Evolutionary conservation across 2,113 vertebrate species (phyloP).

Genomic region (Hyaena hyaena): DNA sequence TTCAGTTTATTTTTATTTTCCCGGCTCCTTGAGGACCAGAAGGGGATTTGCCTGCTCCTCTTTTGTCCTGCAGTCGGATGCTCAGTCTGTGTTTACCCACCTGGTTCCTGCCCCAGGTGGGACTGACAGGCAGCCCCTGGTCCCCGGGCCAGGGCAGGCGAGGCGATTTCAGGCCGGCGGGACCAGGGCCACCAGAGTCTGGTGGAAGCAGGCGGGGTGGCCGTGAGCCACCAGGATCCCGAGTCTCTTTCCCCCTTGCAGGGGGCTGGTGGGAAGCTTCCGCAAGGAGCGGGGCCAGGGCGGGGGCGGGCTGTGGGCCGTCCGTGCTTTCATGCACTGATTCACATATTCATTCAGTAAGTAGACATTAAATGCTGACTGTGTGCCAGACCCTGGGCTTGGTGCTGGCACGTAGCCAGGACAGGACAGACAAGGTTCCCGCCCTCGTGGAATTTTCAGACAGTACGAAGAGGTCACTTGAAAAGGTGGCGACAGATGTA

Average conservation of each 20-base stretch:
- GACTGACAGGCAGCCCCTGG: constrained; percentile 64
- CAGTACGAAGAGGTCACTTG: neutral
- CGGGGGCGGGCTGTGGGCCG: neutral
- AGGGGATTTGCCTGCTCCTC: constrained; percentile 34
- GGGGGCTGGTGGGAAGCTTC: neutral
- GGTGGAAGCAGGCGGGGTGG: constrained; percentile 40
- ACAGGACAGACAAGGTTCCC: neutral
- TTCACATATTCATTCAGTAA: neutral
- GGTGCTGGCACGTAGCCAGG: neutral
- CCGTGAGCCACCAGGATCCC: neutral
- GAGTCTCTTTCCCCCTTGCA: neutral
- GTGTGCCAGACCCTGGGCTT: too few species aligned
- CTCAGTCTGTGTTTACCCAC: constrained; percentile 75
- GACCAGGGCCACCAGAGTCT: constrained; percentile 47
- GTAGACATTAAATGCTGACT: neutral
- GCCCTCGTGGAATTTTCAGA: neutral
- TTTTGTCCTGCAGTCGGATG: constrained; percentile 71
- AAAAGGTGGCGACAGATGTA: neutral
- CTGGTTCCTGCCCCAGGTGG: constrained; percentile 66
- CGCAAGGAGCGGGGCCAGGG: neutral
- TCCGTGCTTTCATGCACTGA: neutral
- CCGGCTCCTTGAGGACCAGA: constrained; percentile 27
- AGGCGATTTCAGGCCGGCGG: constrained; percentile 64
- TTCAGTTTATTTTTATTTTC: neutral
- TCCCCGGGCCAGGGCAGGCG: constrained; percentile 54